Evolutionary conservation across 2,888 invertebrate genomes (phyloP).

Genomic region (Helicoverpa assulta): DNA sequence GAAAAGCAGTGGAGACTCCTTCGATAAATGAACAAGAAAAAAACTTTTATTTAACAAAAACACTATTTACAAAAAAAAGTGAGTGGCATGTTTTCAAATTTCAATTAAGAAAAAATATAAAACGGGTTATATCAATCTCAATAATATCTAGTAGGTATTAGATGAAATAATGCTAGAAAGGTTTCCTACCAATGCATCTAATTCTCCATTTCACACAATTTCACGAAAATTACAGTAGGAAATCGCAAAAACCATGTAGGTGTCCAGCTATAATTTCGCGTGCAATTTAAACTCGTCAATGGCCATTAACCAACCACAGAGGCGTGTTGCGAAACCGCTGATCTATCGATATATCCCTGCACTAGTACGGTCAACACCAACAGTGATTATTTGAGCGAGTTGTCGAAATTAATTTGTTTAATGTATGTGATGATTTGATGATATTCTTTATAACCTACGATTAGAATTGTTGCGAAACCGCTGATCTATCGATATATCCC

Average conservation of each 20-base stretch:
- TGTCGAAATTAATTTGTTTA: neutral
- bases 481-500: slow-evolving; percentile 33
- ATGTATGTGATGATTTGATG: too few relatives aligned
- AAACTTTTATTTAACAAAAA: too few relatives aligned
- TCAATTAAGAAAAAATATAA: too few relatives aligned
- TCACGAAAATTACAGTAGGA: slow-evolving; percentile 2
- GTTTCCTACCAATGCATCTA: neutral
- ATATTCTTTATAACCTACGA: too few relatives aligned
- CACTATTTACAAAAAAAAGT: too few relatives aligned
- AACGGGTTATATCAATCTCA: too few relatives aligned
- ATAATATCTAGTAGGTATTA: too few relatives aligned
- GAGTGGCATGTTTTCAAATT: too few relatives aligned
- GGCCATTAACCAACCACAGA: slow-evolving; percentile 40
- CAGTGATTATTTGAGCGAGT: neutral
- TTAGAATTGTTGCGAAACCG: slow-evolving; percentile 56
- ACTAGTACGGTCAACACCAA: neutral
- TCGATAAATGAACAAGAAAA: too few relatives aligned
- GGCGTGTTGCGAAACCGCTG: slow-evolving; percentile 53
- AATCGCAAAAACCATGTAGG: slow-evolving; percentile 7
- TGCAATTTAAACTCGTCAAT: slow-evolving; percentile 45
- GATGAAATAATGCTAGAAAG: too few relatives aligned
- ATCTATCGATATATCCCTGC: slow-evolving; percentile 27
- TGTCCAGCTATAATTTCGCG: slow-evolving; percentile 22
- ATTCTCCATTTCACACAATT: neutral
- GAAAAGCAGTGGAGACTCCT: too few relatives aligned